Evolutionary conservation across 2,113 vertebrate species (phyloP), one percentile per base, ranked within the genome.

Genomic region (Mirza zaza): DNA sequence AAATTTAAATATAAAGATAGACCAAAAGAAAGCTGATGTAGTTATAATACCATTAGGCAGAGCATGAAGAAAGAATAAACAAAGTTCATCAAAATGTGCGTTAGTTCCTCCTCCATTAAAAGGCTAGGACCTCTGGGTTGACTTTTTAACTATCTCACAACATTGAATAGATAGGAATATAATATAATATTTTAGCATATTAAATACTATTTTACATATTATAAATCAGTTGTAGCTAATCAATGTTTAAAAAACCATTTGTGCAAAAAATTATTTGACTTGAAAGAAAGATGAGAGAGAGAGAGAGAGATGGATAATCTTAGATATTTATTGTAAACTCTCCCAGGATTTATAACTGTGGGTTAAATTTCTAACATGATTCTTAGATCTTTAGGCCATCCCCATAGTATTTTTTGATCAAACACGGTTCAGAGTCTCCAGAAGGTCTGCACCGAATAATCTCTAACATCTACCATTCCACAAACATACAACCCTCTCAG

Each of bases 1-100:
- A 68, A 90, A 68, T 76, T 93, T 86, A 97, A 94, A 90, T 73
- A 25, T 20, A 95, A 89, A 9, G 2, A 48, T 32, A 42, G 6
- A 57, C 34, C 75, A 18, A 67, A 71, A 55, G 25, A 94, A 61
- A 95, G 18, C 39, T 79, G 20, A 36, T 79, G 1, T 84, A 77
- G 18, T 65, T 77, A 52, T 68, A 93, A 70, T 70, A 36, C n/a
- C 59, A 88, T 8, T 32, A 68, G 80, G 34, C 42, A 82, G 29
- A 63, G 7, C 42, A 23, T 63, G 10, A 79, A 87, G 12, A 3
- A 14, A 96, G 23, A 70, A 65, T 34, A 73, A 93, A 65, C 9
- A 63, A 32, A 94, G 32, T 39, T 79, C 11, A 50, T 55, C n/a
- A 83, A 94, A 89, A 32, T 45, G 3, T 29, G 13, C 21, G 57